Base-by-base conservation (phyloP, 2,113 vertebrate genomes). In the Hiodon alosoides region DNA sequence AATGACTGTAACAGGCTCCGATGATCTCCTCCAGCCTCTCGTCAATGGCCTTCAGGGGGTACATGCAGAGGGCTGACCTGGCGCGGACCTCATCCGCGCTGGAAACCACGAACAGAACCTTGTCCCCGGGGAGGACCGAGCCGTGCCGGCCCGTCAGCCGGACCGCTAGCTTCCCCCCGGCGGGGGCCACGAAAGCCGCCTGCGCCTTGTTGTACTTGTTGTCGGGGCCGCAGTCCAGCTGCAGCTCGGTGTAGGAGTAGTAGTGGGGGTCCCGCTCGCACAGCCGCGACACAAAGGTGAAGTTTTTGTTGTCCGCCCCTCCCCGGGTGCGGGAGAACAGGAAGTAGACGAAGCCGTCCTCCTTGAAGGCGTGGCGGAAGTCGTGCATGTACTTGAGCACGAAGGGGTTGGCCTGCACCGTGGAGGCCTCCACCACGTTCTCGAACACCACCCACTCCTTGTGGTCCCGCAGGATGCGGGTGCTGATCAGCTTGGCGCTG, bases 231-330 rank as follows among this genome's bases (percentile, higher is more conserved):
- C 97, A 99, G 72, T 85, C 90, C 74, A 99, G 89, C 85, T 95
- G 94, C 88, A 97, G 92, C 86, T 99, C 97, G 0, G 95, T 93
- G 83, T 99, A 98, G n/a, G 97, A 99, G 81, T 93, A 96, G 52
- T 98, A 99, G 14, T 81, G 83, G 9, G 83, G 81, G 77, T 99
- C 96, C 0, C 89, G 60, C 65, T 95, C 94, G 78, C 97, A 99
- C 82, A 98, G 89, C 17, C 96, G 89, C 0, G 95, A 92, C 74
- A 98, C 85, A 50, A 96, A 91, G 3, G 95, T 98, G 83, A 91
- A 92, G 79, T 94, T 96, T 72, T 87, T 92, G 73, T 80, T 87
- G 0, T 93, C 90, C 60, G 90, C 90, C 14, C 87, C 86, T 70
- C 93, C 93, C 14, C 92, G 87, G 0, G 86, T 88, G 46, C 95